Evolutionary conservation across 2,888 invertebrate species (phyloP), one percentile per base, ranked within the genome.

Genomic region (Griposia aprilina): DNA sequence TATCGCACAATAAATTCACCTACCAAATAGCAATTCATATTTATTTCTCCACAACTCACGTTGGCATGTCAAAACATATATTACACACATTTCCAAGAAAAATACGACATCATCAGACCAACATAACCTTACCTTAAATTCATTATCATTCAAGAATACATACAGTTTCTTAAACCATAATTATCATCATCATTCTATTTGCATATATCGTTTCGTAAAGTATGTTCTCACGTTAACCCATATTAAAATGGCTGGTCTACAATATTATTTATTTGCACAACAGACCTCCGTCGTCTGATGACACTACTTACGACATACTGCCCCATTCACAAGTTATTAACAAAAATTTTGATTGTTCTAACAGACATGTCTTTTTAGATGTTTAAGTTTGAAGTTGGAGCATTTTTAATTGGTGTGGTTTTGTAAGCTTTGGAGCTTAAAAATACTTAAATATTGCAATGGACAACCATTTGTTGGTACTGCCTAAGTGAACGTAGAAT

Each of bases 231-330:
- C 88, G 87, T 74, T 76, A 62, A 70, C 7, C 41, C 60, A 50
- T 78, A 71, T 71, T 66, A 74, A 81, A 81, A 85, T 83, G 76
- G 60, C 36, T 0, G 30, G 15, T 26, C 41, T 60, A 48, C 48
- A 48, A 76, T 66, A 48, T 75, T 81, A 82, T 89, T 75, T 82
- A 81, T 88, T 88, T 88, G 81, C 87, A 78, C 85, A 87, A 85
- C 73, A 70, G 59, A 76, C 26, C 74, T 79, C 69, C 7, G 77
- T 67, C 66, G 26, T n/a, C 57, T 88, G 85, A 87, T 82, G 85
- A 85, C 75, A 87, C 74, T 65, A 2, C n/a, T 87, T 87, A 36
- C 81, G 72, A 77, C 78, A 88, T 36, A 52, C 59, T 68, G 65
- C 68, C 68, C 52, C 63, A 66, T 83, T 86, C 81, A 73, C 83